Evolutionary conservation across 2,113 vertebrate species (phyloP).

Genomic region (Chinchilla lanigera): DNA sequence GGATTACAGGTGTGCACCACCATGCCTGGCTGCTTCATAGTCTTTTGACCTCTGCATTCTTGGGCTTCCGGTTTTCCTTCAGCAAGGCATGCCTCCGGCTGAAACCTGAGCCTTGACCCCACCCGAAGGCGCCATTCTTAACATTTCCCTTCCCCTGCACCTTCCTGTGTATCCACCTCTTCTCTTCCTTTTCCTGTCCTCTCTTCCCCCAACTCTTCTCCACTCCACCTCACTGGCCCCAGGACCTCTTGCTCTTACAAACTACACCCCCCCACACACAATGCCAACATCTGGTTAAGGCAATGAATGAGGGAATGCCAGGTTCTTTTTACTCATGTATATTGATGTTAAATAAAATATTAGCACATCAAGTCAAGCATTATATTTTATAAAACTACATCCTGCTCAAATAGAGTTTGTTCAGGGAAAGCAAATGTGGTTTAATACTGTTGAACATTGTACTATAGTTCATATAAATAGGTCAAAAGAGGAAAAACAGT

Average conservation of each 20-base stretch:
- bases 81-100: background rate
- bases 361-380: background rate
- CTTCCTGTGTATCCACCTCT: background rate
- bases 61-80: background rate
- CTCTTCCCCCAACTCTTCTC: background rate
- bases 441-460: background rate
- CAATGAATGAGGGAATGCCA: background rate
- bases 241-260: background rate
- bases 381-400: background rate
- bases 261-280: background rate
- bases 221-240: too few relatives aligned
- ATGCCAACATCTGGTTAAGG: background rate
- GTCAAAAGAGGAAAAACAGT: slow-evolving; percentile 33
- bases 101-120: background rate
- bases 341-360: background rate
- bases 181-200: background rate
- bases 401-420: background rate
- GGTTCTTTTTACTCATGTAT: background rate
- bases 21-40: background rate
- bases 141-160: background rate
- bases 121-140: background rate
- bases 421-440: background rate
- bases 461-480: background rate
- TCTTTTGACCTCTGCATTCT: background rate
- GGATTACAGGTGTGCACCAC: background rate